Percentiles rank a stretch among this genome's conserved stretches.
phyloP scores from a whole-genome alignment of 2,888 invertebrate species.

The Sesia bembeciformis region DNA sequence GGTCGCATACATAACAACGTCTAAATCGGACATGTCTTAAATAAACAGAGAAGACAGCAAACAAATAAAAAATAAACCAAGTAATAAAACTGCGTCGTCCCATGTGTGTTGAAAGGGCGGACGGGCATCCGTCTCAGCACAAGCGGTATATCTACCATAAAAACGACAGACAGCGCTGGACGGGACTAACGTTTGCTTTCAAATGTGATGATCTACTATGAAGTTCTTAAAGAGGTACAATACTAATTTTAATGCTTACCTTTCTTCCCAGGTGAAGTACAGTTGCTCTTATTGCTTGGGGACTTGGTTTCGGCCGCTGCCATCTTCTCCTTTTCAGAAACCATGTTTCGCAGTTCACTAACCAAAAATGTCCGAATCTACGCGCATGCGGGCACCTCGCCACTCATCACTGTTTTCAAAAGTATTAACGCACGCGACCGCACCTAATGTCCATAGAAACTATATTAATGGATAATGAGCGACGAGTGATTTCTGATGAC shows the following conservation, averaged over 20 bases:
- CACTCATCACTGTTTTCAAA: conserved; percentile 47
- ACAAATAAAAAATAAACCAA: too few species aligned
- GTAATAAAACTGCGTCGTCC: too few species aligned
- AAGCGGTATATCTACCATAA: too few species aligned
- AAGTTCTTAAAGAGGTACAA: too few species aligned
- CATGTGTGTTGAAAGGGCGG: too few species aligned
- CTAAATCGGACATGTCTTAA: too few species aligned
- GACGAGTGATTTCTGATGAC: conserved; percentile 49
- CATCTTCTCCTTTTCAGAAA: conserved; percentile 68
- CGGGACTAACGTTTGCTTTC: too few species aligned
- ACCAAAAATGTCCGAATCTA: conserved; percentile 32
- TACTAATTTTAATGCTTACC: conserved; percentile 27
- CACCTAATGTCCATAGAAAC: conserved; percentile 34
- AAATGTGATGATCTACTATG: too few species aligned
- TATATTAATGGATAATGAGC: conserved; percentile 46
- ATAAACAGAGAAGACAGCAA: too few species aligned
- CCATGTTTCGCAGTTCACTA: conserved; percentile 44
- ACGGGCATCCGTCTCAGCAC: too few species aligned
- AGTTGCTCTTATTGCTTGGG: conserved; percentile 63
- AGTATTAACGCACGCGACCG: conserved; percentile 30
- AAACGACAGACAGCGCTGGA: too few species aligned
- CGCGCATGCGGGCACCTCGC: conserved; percentile 29
- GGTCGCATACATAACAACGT: too few species aligned
- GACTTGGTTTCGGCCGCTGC: conserved; percentile 61
- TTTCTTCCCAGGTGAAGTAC: conserved; percentile 68